Conservation (phyloP, 2,113 vertebrate genomes). For the Litocranius walleri region DNA sequence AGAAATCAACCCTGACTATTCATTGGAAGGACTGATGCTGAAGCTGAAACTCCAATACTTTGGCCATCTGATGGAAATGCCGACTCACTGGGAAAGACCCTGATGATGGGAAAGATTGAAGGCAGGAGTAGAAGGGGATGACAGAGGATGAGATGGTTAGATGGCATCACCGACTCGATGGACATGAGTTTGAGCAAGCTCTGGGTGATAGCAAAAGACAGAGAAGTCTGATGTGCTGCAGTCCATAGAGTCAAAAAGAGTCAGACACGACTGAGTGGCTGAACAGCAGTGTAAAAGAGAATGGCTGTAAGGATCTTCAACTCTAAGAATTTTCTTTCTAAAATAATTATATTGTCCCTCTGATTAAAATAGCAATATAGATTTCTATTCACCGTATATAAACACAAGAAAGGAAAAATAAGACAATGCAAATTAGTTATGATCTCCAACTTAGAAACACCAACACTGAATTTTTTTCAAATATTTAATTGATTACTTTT, state of each 20-base stretch:
- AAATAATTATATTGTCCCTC: neutral
- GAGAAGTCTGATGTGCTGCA: neutral
- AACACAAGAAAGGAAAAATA: neutral
- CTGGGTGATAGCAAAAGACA: neutral
- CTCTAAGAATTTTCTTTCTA: neutral
- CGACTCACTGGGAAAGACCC: neutral
- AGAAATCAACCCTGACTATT: neutral
- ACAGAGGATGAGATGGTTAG: neutral
- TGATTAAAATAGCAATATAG: neutral
- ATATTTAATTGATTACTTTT: no score
- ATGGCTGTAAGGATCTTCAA: neutral
- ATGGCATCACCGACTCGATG: accelerated
- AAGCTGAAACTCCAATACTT: neutral
- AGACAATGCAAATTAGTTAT: neutral
- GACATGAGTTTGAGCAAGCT: neutral
- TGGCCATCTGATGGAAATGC: neutral
- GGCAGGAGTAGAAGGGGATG: neutral
- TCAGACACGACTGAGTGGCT: accelerated
- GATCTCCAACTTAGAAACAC: neutral
- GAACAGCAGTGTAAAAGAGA: neutral
- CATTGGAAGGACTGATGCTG: neutral
- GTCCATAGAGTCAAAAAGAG: neutral
- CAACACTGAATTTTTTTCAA: neutral
- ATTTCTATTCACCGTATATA: neutral
- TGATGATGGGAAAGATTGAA: neutral